phyloP scores from a whole-genome alignment of 1,140 invertebrate genomes.

The Drosophila auraria region DNA sequence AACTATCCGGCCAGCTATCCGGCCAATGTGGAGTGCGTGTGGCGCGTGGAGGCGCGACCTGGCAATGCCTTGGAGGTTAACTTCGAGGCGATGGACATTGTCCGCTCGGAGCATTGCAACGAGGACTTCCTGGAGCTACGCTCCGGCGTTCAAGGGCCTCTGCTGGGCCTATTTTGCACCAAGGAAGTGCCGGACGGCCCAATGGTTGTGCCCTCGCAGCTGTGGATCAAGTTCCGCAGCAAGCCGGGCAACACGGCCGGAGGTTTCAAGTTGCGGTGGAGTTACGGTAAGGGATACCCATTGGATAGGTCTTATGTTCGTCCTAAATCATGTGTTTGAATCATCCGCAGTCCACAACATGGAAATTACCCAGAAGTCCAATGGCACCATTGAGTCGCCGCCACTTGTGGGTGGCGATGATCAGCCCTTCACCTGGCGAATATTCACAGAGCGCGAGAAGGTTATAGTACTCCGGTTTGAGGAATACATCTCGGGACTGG shows the following conservation, averaged over 20 bases:
- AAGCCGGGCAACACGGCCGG: constrained; percentile 87
- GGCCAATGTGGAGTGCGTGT: constrained; percentile 90
- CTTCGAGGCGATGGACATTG: constrained; percentile 90
- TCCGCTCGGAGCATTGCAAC: constrained; percentile 90
- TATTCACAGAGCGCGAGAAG: constrained; percentile 38
- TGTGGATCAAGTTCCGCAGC: constrained; percentile 95
- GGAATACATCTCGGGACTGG: constrained; percentile 65
- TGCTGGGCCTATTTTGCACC: constrained; percentile 90
- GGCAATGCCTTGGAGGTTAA: constrained; percentile 89
- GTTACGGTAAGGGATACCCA: constrained; percentile 86
- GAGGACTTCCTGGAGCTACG: constrained; percentile 94
- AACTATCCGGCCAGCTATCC: constrained; percentile 93
- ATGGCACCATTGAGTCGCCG: constrained; percentile 91
- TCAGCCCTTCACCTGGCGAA: constrained; percentile 69
- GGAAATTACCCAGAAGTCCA: constrained; percentile 56
- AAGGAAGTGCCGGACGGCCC: constrained; percentile 86
- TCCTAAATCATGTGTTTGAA: not conserved
- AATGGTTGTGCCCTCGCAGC: constrained; percentile 85
- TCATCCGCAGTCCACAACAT: constrained; percentile 57
- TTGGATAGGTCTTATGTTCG: no score
- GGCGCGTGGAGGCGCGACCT: constrained; percentile 88
- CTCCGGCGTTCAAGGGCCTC: constrained; percentile 87
- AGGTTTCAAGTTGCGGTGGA: constrained; percentile 92
- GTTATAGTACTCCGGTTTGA: constrained; percentile 51
- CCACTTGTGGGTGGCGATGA: constrained; percentile 71